Base-by-base conservation (phyloP, 2,797 vertebrate species). In the Monodelphis domestica region DNA sequence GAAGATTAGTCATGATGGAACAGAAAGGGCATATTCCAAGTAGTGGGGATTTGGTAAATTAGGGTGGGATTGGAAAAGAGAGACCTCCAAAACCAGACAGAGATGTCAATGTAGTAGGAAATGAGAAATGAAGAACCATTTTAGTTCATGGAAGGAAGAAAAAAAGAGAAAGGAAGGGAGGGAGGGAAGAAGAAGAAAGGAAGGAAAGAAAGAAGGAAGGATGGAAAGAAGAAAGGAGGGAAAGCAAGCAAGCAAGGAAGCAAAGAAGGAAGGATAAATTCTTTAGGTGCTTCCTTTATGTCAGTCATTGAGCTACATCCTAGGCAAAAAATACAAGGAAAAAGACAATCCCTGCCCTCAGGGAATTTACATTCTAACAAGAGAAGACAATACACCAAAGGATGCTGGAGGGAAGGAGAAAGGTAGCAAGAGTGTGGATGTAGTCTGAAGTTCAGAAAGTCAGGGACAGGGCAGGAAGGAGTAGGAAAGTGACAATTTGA, bases 371-470 rank as follows among this genome's bases (percentile, higher is more conserved):
- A n/a, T n/a, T n/a, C n/a, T n/a, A n/a, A n/a, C 90, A 84, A 38
- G 29, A 63, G 55, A 55, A 6, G 11, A 45, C 54, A 88, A 38
- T 15, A 87, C 10, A 87, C 21, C 89, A 91, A 91, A 24, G 54
- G 70, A 95, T 45, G 50, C 70, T 97, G 96, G 96, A 95, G 51
- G 92, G 93, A 63, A 89, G 91, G 50, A 52, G 70, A 55, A 90
- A 93, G 78, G 84, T 91, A 91, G n/a, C n/a, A n/a, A n/a, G n/a
- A n/a, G n/a, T n/a, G n/a, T n/a, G n/a, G n/a, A n/a, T n/a, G n/a
- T n/a, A n/a, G n/a, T n/a, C n/a, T n/a, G n/a, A n/a, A n/a, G n/a
- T n/a, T n/a, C n/a, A n/a, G n/a, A n/a, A n/a, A n/a, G n/a, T n/a
- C n/a, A n/a, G n/a, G n/a, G n/a, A n/a, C n/a, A n/a, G n/a, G n/a